Percentiles rank a stretch among this genome's conserved stretches.
phyloP scores from a whole-genome alignment of 2,113 vertebrate species.

The Corythaeola cristata region DNA sequence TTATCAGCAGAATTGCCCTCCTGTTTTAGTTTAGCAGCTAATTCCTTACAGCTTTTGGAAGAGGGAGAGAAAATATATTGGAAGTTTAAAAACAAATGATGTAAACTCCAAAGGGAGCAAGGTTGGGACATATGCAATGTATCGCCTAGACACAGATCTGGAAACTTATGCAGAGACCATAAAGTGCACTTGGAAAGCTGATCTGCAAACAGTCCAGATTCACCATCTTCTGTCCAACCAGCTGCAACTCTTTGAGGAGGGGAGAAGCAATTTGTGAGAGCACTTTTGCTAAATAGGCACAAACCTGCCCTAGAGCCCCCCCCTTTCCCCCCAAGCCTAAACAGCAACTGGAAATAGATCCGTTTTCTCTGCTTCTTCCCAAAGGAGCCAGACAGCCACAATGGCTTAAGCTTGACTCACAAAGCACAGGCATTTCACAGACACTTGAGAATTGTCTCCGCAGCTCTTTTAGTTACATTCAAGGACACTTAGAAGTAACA shows the following conservation, averaged over 20 bases:
- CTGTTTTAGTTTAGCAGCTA: conserved; percentile 65
- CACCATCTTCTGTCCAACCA: conserved; percentile 32
- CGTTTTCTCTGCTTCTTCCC: neutral
- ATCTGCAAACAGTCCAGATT: conserved; percentile 1
- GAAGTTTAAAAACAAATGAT: conserved; percentile 79
- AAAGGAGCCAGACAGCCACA: neutral
- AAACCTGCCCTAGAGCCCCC: neutral
- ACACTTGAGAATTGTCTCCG: neutral
- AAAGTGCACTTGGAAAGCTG: conserved; percentile 66
- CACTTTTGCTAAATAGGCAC: neutral
- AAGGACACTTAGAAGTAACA: conserved; percentile 37
- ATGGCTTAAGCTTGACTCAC: neutral
- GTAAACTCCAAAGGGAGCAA: conserved; percentile 69
- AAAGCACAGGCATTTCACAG: neutral
- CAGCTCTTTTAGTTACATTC: conserved; percentile 22
- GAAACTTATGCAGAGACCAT: conserved; percentile 51
- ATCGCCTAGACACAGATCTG: conserved; percentile 64
- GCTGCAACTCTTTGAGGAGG: conserved; percentile 1
- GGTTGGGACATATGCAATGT: conserved; percentile 54
- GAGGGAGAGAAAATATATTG: conserved; percentile 52
- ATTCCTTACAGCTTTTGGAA: conserved; percentile 64
- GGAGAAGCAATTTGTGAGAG: neutral
- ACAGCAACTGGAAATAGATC: neutral
- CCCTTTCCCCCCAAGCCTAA: neutral
- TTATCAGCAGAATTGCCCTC: conserved; percentile 54